Conservation (phyloP, 2,888 invertebrate genomes). For the Camponotus fellah region DNA sequence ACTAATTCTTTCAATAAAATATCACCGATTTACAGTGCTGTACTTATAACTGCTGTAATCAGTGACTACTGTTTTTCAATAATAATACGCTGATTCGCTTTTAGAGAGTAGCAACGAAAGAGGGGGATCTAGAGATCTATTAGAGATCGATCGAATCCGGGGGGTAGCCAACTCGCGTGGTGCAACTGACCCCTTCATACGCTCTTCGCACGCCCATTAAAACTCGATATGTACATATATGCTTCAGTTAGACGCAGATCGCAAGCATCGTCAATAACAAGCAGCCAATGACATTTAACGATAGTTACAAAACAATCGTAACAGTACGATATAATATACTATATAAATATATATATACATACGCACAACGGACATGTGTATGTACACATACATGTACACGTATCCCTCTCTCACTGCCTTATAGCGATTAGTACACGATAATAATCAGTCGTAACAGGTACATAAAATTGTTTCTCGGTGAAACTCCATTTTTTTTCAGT, state of each 20-base stretch:
- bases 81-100: too few species aligned
- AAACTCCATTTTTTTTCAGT: constrained; percentile 43
- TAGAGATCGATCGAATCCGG: background rate
- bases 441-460: constrained; percentile 72
- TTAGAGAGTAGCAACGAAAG: too few species aligned
- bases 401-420: constrained; percentile 56
- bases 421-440: constrained; percentile 56
- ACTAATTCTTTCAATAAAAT: too few species aligned
- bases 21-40: too few species aligned
- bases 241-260: constrained; percentile 56
- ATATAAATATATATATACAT: constrained; percentile 55
- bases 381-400: constrained; percentile 57
- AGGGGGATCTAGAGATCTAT: too few species aligned
- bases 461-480: constrained; percentile 61
- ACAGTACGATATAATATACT: constrained; percentile 60
- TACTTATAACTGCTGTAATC: too few species aligned
- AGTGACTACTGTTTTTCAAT: too few species aligned
- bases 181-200: background rate
- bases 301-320: constrained; percentile 71
- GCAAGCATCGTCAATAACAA: constrained; percentile 67
- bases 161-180: background rate
- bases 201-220: constrained; percentile 11
- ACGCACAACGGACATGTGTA: constrained; percentile 49
- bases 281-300: constrained; percentile 73
- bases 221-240: constrained; percentile 73